Evolutionary conservation across 1,140 invertebrate genomes (phyloP).

Genomic region (Parapsyche elsis): DNA sequence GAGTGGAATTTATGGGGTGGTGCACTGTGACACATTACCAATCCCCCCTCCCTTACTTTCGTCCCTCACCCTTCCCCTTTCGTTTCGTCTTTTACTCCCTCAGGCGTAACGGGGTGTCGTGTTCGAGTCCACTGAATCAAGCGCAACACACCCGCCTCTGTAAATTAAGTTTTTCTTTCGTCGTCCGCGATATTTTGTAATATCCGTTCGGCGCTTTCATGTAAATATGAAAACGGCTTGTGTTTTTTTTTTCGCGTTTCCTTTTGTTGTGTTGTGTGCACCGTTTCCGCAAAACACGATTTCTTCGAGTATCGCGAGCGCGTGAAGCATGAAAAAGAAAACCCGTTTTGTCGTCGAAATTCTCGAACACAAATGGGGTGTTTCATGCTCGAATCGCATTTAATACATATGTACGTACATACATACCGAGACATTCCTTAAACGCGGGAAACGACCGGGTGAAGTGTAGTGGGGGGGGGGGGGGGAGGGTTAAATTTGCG

Average conservation of each 20-base stretch:
- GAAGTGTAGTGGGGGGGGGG: too few species aligned
- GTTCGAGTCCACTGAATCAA: conserved; percentile 49
- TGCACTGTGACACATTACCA: conserved; percentile 11
- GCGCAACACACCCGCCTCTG: conserved; percentile 36
- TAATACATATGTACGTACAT: too few species aligned
- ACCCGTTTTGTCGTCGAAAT: conserved; percentile 11
- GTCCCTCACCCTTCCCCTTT: too few species aligned
- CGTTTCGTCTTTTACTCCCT: not conserved
- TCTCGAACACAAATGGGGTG: not conserved
- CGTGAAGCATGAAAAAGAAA: conserved; percentile 30
- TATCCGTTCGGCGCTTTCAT: conserved; percentile 51
- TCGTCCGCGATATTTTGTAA: conserved; percentile 49
- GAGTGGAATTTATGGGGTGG: not conserved
- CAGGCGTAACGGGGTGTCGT: conserved; percentile 42
- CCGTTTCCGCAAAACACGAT: conserved; percentile 21
- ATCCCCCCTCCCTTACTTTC: too few species aligned
- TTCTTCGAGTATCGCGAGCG: not conserved
- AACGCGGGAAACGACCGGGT: too few species aligned
- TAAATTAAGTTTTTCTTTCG: conserved; percentile 54
- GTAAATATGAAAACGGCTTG: conserved; percentile 43
- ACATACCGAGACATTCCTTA: too few species aligned
- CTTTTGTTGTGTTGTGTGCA: conserved; percentile 7
- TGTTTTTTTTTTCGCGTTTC: conserved; percentile 32
- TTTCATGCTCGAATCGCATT: not conserved
- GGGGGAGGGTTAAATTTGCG: not conserved